Conservation (phyloP, 1,140 invertebrate species). For the Periplaneta americana region DNA sequence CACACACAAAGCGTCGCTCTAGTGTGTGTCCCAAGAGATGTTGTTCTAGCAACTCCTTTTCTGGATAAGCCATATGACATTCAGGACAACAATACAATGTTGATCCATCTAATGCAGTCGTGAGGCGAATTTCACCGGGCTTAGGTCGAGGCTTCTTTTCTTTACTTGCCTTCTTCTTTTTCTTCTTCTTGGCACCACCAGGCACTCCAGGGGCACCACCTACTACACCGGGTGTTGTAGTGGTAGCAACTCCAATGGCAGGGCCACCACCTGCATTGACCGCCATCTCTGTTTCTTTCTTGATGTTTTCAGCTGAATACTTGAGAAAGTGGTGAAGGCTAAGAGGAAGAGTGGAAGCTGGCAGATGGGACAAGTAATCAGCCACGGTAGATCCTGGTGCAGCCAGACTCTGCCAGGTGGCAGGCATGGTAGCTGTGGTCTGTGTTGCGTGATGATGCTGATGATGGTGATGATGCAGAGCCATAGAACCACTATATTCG, state of each 20-base stretch:
- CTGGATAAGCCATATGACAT: constrained; percentile 80
- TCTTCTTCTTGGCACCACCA: constrained; percentile 64
- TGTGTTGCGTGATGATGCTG: constrained; percentile 39
- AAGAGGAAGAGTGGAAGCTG: constrained; percentile 65
- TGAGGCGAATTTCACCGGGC: constrained; percentile 74
- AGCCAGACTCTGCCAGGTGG: constrained; percentile 67
- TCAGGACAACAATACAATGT: constrained; percentile 80
- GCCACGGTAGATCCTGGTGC: constrained; percentile 70
- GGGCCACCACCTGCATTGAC: constrained; percentile 7
- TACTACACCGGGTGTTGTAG: constrained; percentile 33
- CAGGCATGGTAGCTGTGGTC: constrained; percentile 43
- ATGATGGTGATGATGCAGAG: constrained; percentile 42
- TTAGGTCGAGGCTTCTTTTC: constrained; percentile 75
- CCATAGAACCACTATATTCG: constrained; percentile 41
- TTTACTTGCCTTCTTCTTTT: constrained; percentile 73
- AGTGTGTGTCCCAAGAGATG: constrained; percentile 75
- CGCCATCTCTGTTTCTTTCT: constrained; percentile 49
- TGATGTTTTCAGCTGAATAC: constrained; percentile 72
- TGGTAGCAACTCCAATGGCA: constrained; percentile 45
- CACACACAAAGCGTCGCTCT: constrained; percentile 74
- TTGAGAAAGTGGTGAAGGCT: constrained; percentile 79
- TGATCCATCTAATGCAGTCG: constrained; percentile 74
- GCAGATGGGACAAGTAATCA: constrained; percentile 71
- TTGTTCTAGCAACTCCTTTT: constrained; percentile 72
- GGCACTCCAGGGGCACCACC: constrained; percentile 24